phyloP scores from a whole-genome alignment of 2,888 invertebrate genomes.

The Lochmaea crataegi region DNA sequence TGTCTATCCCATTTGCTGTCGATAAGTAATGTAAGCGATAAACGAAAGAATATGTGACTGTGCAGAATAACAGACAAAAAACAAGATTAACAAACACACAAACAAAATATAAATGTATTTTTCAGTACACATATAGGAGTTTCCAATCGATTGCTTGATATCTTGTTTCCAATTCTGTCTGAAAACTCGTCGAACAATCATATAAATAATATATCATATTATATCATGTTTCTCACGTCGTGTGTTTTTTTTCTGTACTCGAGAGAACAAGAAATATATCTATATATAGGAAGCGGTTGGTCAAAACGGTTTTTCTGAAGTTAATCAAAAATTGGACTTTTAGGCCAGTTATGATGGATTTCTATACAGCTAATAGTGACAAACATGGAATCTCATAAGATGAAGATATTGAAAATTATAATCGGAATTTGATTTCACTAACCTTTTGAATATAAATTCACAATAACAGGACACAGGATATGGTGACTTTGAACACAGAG shows the following conservation, averaged over 20 bases:
- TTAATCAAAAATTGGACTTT: not conserved
- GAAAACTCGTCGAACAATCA: slow-evolving; percentile 8
- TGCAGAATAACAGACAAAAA: no score
- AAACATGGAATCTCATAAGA: not conserved
- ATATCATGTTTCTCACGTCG: slow-evolving; percentile 14
- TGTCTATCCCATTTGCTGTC: no score
- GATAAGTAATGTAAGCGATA: no score
- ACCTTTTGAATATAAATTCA: no score
- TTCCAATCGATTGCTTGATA: not conserved
- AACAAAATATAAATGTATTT: not conserved
- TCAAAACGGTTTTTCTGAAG: slow-evolving; percentile 8
- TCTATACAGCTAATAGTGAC: not conserved
- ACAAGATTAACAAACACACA: no score
- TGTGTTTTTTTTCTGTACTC: slow-evolving; percentile 8
- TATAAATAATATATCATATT: slow-evolving; percentile 15
- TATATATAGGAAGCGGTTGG: slow-evolving; percentile 7
- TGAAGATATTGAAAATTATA: no score
- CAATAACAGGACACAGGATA: no score
- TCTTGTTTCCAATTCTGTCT: not conserved
- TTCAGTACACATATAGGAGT: not conserved
- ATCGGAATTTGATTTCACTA: no score
- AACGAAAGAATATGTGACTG: no score
- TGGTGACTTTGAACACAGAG: no score
- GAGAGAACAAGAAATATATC: not conserved
- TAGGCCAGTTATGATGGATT: not conserved